Base-by-base conservation (phyloP, 2,888 invertebrate genomes). In the Girardia tigrina region DNA sequence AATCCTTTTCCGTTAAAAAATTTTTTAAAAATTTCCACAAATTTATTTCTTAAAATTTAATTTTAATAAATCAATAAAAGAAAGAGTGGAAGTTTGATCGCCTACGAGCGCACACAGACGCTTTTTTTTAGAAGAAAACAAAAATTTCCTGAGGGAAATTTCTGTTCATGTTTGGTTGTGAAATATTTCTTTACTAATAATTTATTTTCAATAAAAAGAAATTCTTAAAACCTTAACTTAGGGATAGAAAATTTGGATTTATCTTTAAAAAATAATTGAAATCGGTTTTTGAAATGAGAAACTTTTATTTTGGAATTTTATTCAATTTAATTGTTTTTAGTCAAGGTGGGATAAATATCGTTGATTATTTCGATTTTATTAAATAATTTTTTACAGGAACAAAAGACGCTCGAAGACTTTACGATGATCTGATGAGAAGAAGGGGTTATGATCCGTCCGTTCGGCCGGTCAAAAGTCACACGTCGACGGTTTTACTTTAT, bases 391-490 rank as follows among this genome's bases (percentile, higher is more conserved):
- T 70, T 70, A 20, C 14, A 73, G 73, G 73, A 73, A 73, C 73
- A 20, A 70, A 70, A 29, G 56, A 73, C 20, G 73, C 73, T n/a
- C 36, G 42, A 20, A 12, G 73, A 6, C 73, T 73, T 20, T 73
- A 70, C 20, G 56, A 73, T 70, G 27, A 70, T 70, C 26, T 73
- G 8, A 70, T 73, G 73, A 27, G 42, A n/a, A 12, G 56, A 8
- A 36, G 56, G 4, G 29, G 73, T 20, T 73, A 73, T 69, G 42
- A 69, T 29, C 42, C 73, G 6, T 29, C 73, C n/a, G 73, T 75
- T 16, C 75, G 75, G 1, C 75, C 75, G 20, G 75, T 75, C 1
- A 75, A n/a, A 16, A 75, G 29, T 26, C 23, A 75, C 28, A 74
- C 29, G 2, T 27, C 20, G 14, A 20, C 75, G 4, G 75, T 75